phyloP scores from a whole-genome alignment of 2,888 invertebrate genomes.

The Agrilus mali region DNA sequence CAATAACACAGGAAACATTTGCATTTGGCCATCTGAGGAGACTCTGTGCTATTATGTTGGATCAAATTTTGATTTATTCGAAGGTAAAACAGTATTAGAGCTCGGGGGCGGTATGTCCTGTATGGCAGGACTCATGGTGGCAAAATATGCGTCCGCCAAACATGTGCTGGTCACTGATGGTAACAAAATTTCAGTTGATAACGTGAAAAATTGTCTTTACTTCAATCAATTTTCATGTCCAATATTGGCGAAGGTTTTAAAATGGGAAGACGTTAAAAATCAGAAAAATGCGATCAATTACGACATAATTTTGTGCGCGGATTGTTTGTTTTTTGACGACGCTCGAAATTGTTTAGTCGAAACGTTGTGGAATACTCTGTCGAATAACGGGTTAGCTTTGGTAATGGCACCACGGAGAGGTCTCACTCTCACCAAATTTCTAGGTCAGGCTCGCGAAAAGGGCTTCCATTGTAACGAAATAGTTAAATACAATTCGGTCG shows the following conservation, averaged over 20 bases:
- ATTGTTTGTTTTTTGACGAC: conserved; percentile 69
- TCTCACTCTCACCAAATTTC: conserved; percentile 56
- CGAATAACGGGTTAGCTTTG: conserved; percentile 49
- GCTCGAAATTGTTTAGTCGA: conserved; percentile 52
- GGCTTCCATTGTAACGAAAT: conserved; percentile 46
- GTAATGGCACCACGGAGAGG: conserved; percentile 69
- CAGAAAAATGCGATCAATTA: conserved; percentile 34
- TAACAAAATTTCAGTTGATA: conserved; percentile 61
- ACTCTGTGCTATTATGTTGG: conserved; percentile 56
- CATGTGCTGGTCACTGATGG: conserved; percentile 65
- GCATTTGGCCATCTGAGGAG: conserved; percentile 72
- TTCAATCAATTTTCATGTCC: conserved; percentile 47
- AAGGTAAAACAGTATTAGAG: conserved; percentile 58
- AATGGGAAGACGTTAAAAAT: conserved; percentile 39
- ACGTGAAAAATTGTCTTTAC: conserved; percentile 52
- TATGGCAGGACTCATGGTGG: conserved; percentile 60
- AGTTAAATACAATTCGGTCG: conserved; percentile 48
- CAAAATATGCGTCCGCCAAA: conserved; percentile 51
- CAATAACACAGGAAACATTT: conserved; percentile 69
- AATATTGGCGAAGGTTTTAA: conserved; percentile 39
- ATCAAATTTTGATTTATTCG: conserved; percentile 49
- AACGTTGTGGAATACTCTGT: conserved; percentile 51
- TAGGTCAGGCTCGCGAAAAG: conserved; percentile 43
- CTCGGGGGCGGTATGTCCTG: conserved; percentile 80
- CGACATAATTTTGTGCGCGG: conserved; percentile 64